Evolutionary conservation across 2,797 vertebrate species (phyloP), one percentile per base, ranked within the genome.

Genomic region (Cyclura pinguis): DNA sequence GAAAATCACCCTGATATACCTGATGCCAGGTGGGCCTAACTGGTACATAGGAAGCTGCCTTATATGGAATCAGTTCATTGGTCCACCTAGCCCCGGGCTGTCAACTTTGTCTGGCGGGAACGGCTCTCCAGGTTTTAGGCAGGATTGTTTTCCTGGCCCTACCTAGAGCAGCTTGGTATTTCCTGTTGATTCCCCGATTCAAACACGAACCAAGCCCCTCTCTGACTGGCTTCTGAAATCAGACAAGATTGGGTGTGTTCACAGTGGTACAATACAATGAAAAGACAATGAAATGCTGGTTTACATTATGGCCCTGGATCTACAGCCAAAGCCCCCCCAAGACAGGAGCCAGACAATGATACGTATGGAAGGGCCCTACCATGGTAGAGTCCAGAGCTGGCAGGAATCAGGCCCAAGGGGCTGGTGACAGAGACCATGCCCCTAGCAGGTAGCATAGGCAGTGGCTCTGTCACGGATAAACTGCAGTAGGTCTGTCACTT

Each of bases 401-500:
- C 80, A 91, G 81, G 62, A 84, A 77, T 57, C 35, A 52, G 50
- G 27, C 73, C 82, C 57, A 55, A 81, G 24, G 14, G 64, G 12
- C 29, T 47, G 52, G 24, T 13, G 67, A 38, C 38, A 38, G 42
- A 64, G 80, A 47, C 52, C 14, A 69, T 18, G 38, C 42, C 78
- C 64, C 88, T 97, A 97, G 93, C 98, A 99, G 91, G 82, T 98
- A 80, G 96, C 97, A 24, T 98, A 98, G 22, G 94, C 92, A 27
- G 93, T 96, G 96, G 96, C 97, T 52, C 95, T 96, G 0, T 96
- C 92, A n/a, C 85, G 93, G 92, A 98, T 98, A 74, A 95, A 81
- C 14, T 98, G 94, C 80, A 97, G 95, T 13, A 98, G 95, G 38
- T 89, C 22, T 0, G 95, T 97, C 59, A 96, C 97, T 2, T 94